These are phyloP conservation scores for Panorpa germanica DNA, from an alignment of 2,888 invertebrate genomes.

Conservation along the genomic window DNA sequence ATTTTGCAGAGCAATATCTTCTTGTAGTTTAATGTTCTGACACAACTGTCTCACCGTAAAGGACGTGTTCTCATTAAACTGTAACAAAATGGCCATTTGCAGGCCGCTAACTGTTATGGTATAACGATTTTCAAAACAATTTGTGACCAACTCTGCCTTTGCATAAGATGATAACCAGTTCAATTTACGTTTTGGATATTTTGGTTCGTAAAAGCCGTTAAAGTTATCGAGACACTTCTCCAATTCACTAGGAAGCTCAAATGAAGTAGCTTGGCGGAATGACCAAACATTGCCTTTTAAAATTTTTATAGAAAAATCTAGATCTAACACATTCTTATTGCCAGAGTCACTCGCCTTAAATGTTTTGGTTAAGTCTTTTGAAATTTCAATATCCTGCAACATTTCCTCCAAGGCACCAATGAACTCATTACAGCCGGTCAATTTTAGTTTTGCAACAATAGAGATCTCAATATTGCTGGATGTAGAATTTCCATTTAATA, in stretches of 20 bases:
- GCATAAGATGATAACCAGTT: constrained; percentile 98
- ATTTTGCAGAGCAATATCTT: constrained; percentile 41
- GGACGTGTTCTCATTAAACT: constrained; percentile 78
- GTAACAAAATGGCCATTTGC: constrained; percentile 95
- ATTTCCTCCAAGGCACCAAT: constrained; percentile 96
- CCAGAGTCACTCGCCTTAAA: constrained; percentile 47
- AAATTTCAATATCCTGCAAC: constrained; percentile 97
- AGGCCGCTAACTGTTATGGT: constrained; percentile 79
- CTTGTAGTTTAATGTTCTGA: constrained; percentile 47
- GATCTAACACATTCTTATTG: constrained; percentile 52
- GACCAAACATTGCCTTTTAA: constrained; percentile 98
- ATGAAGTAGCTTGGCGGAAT: constrained; percentile 85
- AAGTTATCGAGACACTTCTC: constrained; percentile 90
- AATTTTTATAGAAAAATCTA: constrained; percentile 95
- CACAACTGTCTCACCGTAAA: constrained; percentile 77
- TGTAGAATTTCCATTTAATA: constrained; percentile 95
- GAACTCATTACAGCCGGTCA: constrained; percentile 98
- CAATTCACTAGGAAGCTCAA: constrained; percentile 87
- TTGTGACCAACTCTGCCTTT: constrained; percentile 90
- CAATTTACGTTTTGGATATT: constrained; percentile 91
- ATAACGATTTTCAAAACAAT: constrained; percentile 75
- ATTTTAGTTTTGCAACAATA: constrained; percentile 98
- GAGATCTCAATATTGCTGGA: constrained; percentile 98
- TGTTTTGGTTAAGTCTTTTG: constrained; percentile 92
- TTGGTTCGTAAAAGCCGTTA: constrained; percentile 86